phyloP scores from a whole-genome alignment of 2,113 vertebrate species.

The Ammodytes dubius region DNA sequence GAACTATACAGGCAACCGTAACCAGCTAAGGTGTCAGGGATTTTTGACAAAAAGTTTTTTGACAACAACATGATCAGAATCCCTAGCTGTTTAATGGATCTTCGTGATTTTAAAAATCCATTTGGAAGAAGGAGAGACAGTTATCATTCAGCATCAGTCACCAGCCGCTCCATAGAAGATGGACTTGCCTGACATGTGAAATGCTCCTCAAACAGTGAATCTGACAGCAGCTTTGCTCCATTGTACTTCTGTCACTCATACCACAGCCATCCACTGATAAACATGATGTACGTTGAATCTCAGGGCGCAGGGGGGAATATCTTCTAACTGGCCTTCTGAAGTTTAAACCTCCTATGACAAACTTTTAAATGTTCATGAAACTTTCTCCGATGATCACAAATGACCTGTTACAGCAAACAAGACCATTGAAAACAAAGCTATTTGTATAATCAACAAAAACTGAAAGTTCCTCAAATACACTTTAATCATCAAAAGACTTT shows the following conservation, averaged over 20 bases:
- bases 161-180: slow-evolving; percentile 4
- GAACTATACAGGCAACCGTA: too few relatives aligned
- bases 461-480: too few relatives aligned
- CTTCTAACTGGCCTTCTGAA: background rate
- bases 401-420: too few relatives aligned
- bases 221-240: slow-evolving; percentile 35
- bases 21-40: too few relatives aligned
- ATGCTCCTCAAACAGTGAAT: background rate
- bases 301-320: background rate
- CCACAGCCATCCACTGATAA: background rate
- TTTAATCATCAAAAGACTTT: background rate
- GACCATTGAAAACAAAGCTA: too few relatives aligned
- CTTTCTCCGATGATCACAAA: too few relatives aligned
- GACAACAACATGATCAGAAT: too few relatives aligned
- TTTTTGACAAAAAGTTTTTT: too few relatives aligned
- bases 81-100: background rate
- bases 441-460: too few relatives aligned
- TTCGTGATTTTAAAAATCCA: slow-evolving; percentile 9
- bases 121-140: background rate
- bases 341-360: too few relatives aligned
- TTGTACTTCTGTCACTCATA: slow-evolving; percentile 21
- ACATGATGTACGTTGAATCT: background rate
- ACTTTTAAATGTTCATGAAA: too few relatives aligned
- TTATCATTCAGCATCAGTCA: slow-evolving; percentile 28
- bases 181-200: slow-evolving; percentile 34